Conservation (phyloP, 2,888 invertebrate species). For the Epinotia bilunana region DNA sequence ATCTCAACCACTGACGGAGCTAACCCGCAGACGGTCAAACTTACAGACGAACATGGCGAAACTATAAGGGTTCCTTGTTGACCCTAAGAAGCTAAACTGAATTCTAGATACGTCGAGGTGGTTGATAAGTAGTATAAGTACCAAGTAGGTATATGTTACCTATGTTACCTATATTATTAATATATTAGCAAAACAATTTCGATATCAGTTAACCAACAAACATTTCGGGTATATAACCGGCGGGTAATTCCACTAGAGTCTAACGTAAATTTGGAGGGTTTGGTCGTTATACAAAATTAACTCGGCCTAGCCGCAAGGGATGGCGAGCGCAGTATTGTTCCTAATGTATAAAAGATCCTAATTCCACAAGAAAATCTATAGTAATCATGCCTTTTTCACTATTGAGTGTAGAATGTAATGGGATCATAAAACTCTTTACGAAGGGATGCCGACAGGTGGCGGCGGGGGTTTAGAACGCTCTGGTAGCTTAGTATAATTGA, state of each 20-base stretch:
- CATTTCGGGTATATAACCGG: slow-evolving; percentile 8
- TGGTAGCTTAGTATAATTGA: slow-evolving; percentile 42
- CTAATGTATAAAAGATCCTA: not conserved
- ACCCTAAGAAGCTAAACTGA: no score
- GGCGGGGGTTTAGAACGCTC: slow-evolving; percentile 23
- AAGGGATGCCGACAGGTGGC: slow-evolving; percentile 44
- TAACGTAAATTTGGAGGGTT: slow-evolving; percentile 38
- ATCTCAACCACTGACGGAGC: no score
- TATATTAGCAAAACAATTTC: slow-evolving; percentile 2
- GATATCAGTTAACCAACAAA: not conserved
- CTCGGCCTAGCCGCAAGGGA: slow-evolving; percentile 41
- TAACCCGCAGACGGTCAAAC: no score
- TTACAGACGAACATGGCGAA: no score
- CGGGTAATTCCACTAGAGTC: slow-evolving; percentile 28
- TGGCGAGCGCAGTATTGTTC: not conserved
- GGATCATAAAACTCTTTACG: slow-evolving; percentile 42
- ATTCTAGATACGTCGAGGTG: no score
- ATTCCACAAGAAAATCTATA: not conserved
- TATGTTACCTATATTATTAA: no score
- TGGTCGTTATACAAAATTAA: slow-evolving; percentile 44
- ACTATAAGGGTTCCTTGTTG: no score
- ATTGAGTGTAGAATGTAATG: slow-evolving; percentile 26
- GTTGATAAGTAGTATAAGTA: no score
- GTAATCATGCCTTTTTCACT: not conserved
- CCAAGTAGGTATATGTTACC: no score